Base-by-base conservation (phyloP, 2,888 invertebrate species). In the Perithous albicinctus region DNA sequence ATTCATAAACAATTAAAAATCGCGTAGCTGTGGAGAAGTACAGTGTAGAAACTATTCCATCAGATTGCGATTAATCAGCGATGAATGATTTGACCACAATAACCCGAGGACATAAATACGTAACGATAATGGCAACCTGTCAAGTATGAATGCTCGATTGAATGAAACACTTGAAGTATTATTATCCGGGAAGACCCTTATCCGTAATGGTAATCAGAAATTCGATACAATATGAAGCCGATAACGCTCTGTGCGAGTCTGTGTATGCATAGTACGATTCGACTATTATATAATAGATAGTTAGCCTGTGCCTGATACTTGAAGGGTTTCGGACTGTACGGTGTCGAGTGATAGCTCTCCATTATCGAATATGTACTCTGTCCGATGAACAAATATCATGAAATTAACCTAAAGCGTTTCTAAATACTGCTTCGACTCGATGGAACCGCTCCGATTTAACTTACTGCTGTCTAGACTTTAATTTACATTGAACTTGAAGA, bases 101-200 rank as follows among this genome's bases (percentile, higher is more conserved):
- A 29, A 29, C 32, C 29, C 29, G n/a, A 1, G n/a, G 46, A 54
- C 70, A 80, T 80, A 80, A 77, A 80, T 77, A 80, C 72, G 26
- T 18, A 35, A 15, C 66, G 46, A 69, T 74, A 78, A 81, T 81
- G 67, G 51, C 38, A 29, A 64, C 18, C 46, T 69, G 77, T 78
- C 81, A 46, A 74, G 46, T n/a, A n/a, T 26, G 54, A 35, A 61
- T 35, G 73, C 51, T 74, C 73, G 69, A 73, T 78, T 74, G 64
- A 69, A 81, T 81, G 77, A 78, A 81, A 81, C 69, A 64, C 77
- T 81, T 69, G 69, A 74, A 69, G 63, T 74, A 78, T 74, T 74
- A 81, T 78, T 78, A 81, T 78, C 54, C 73, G 43, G 32, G 56
- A 69, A 78, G 77, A 64, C 69, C 74, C 72, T 73, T 77, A 80